Percentiles rank a stretch among this genome's conserved stretches.
Conservation (phyloP, 2,888 invertebrate species). For the Argyresthia albistria region DNA sequence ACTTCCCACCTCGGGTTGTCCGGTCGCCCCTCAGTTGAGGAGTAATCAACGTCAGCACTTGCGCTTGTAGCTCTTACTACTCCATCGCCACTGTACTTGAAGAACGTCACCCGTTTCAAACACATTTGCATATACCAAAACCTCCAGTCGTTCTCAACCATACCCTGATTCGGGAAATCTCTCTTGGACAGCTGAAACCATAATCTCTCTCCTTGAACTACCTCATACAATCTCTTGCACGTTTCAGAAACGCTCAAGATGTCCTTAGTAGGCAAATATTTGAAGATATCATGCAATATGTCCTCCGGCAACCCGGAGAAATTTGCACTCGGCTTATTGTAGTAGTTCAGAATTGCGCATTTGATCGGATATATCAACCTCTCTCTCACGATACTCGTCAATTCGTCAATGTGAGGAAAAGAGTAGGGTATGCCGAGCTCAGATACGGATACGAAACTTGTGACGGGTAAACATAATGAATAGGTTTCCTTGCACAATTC, state of each 20-base stretch:
- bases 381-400: constrained; percentile 18
- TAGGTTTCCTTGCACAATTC: constrained; percentile 18
- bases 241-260: constrained; percentile 23
- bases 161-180: constrained; percentile 24
- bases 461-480: constrained; percentile 23
- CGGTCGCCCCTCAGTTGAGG: constrained; percentile 2
- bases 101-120: neutral
- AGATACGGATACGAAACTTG: constrained; percentile 13
- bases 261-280: constrained; percentile 21
- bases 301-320: constrained; percentile 27
- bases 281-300: constrained; percentile 22
- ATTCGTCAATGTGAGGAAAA: constrained; percentile 14
- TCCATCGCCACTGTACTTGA: too few species aligned
- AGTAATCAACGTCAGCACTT: constrained; percentile 15
- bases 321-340: constrained; percentile 20
- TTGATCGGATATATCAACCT: constrained; percentile 24
- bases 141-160: constrained; percentile 16
- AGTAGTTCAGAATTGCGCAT: constrained; percentile 21
- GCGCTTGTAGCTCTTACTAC: constrained; percentile 11
- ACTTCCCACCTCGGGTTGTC: constrained; percentile 21
- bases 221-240: constrained; percentile 23
- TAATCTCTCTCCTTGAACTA: constrained; percentile 22
- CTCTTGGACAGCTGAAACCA: constrained; percentile 26
- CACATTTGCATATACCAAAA: constrained; percentile 22
- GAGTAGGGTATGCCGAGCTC: constrained; percentile 19